phyloP scores from a whole-genome alignment of 2,888 invertebrate species.

The Troides helena region DNA sequence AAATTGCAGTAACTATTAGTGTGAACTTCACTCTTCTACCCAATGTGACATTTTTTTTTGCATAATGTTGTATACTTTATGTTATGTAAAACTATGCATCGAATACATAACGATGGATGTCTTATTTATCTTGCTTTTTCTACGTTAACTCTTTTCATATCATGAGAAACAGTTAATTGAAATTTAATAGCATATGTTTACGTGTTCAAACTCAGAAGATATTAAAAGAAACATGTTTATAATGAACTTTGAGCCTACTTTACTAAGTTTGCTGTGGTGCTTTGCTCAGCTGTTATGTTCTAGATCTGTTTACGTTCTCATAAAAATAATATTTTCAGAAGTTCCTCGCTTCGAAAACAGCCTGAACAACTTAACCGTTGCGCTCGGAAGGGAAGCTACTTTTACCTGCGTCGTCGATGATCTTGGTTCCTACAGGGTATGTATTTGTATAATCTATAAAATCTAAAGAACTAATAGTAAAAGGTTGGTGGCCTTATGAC shows the following conservation, averaged over 20 bases:
- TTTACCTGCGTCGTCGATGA: slow-evolving; percentile 93
- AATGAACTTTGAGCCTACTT: background rate
- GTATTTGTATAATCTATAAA: slow-evolving; percentile 53
- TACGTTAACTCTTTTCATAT: background rate
- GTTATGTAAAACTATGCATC: too few relatives aligned
- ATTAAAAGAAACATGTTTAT: background rate
- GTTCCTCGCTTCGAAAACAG: slow-evolving; percentile 89
- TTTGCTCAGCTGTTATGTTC: background rate
- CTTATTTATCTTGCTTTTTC: background rate
- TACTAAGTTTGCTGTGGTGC: background rate
- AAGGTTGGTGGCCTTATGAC: too few relatives aligned
- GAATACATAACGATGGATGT: background rate
- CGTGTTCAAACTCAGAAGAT: background rate
- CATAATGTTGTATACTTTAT: too few relatives aligned
- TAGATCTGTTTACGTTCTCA: background rate
- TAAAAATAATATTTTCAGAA: slow-evolving; percentile 51
- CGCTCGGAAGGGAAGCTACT: slow-evolving; percentile 89
- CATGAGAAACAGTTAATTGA: background rate
- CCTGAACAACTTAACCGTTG: slow-evolving; percentile 89
- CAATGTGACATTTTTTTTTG: background rate
- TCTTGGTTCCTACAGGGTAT: slow-evolving; percentile 87
- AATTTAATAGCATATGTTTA: background rate
- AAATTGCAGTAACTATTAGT: background rate
- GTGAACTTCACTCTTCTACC: too few relatives aligned
- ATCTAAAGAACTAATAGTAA: background rate